Percentiles rank a stretch among this genome's conserved stretches.
These are phyloP conservation scores for Rapana venosa DNA, from an alignment of 2,888 invertebrate genomes.

Conservation along the genomic window DNA sequence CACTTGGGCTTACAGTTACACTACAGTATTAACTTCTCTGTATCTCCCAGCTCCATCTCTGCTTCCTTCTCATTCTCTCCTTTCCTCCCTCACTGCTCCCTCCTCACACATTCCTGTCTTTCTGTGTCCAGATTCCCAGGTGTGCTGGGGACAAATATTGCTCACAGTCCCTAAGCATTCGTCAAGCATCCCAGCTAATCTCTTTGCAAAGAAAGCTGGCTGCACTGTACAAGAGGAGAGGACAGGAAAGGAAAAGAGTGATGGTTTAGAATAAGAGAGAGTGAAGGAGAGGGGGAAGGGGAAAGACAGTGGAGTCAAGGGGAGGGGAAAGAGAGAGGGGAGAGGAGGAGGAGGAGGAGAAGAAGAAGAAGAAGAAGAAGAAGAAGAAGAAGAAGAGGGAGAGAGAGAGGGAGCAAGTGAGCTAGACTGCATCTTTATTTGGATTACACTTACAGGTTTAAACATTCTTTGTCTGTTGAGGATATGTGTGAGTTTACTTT, in stretches of 20 bases:
- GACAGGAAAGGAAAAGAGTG: not conserved
- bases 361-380: too few species aligned
- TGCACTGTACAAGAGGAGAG: not conserved
- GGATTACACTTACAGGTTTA: too few species aligned
- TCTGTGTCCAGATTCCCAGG: not conserved
- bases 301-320: not conserved
- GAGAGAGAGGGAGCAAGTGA: not conserved
- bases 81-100: not conserved
- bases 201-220: not conserved
- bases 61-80: not conserved
- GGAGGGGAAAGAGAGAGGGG: not conserved
- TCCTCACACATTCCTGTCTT: not conserved
- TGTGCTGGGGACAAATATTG: not conserved
- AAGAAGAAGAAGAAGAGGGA: not conserved
- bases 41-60: not conserved
- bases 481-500: too few species aligned
- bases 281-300: not conserved
- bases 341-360: not conserved
- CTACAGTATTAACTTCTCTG: not conserved
- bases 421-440: too few species aligned
- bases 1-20: too few species aligned
- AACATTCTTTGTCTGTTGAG: too few species aligned
- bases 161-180: conserved; percentile 1
- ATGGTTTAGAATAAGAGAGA: not conserved
- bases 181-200: not conserved